These are phyloP conservation scores for Portunus trituberculatus DNA, from an alignment of 1,140 invertebrate genomes.

Conservation along the genomic window DNA sequence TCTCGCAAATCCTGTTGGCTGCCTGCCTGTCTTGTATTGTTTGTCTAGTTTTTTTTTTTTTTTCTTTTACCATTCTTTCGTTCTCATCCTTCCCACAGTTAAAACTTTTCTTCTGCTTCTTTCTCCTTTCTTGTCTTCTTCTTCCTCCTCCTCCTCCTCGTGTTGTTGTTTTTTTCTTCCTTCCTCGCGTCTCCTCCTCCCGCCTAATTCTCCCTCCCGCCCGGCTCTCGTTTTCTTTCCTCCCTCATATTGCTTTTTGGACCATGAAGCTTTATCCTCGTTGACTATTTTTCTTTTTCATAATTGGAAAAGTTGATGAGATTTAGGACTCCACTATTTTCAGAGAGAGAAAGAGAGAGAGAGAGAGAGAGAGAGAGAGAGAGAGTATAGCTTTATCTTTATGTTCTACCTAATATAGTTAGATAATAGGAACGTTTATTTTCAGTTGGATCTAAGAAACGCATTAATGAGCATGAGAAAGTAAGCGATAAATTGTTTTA, in stretches of 20 bases:
- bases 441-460: no score
- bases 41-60: not conserved
- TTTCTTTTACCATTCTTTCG: not conserved
- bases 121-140: not conserved
- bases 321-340: constrained; percentile 49
- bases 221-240: not conserved
- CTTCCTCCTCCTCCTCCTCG: not conserved
- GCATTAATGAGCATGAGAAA: no score
- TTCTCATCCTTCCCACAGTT: not conserved
- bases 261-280: constrained; percentile 59
- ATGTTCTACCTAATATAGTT: no score
- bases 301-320: constrained; percentile 75
- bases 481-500: no score
- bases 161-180: not conserved
- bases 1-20: not conserved
- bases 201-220: not conserved
- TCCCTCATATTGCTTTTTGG: constrained; percentile 41
- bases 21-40: not conserved
- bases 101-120: not conserved
- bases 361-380: constrained; percentile 42
- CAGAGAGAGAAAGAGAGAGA: not conserved
- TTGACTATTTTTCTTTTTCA: constrained; percentile 63
- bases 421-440: no score
- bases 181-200: not conserved
- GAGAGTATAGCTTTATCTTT: no score